A percentile compares a stretch with the other conserved stretches of the same genome.
phyloP scores from a whole-genome alignment of 2,113 vertebrate genomes.

The Dipodomys spectabilis region DNA sequence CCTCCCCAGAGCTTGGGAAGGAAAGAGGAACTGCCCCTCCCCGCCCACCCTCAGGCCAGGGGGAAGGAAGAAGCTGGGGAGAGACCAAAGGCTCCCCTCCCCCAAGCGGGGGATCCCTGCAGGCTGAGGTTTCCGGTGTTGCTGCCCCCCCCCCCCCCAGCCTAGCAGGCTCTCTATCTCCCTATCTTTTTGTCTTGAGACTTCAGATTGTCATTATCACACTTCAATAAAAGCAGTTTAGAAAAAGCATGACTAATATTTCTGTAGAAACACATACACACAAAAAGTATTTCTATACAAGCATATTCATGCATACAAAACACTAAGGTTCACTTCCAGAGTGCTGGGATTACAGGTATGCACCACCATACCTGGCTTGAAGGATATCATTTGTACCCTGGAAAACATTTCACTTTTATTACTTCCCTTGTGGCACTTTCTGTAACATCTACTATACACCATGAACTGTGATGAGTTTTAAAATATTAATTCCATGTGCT shows the following conservation, averaged over 20 bases:
- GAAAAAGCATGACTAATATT: background rate
- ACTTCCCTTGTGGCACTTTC: background rate
- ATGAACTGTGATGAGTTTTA: background rate
- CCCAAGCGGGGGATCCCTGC: constrained; percentile 75
- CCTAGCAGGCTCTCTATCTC: constrained; percentile 49
- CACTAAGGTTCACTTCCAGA: background rate
- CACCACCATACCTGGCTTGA: background rate
- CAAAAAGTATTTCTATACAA: background rate
- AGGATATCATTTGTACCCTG: background rate
- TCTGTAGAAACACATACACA: constrained; percentile 26
- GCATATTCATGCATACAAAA: background rate
- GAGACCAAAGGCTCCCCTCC: constrained; percentile 77
- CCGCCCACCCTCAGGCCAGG: constrained; percentile 76
- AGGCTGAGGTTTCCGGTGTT: constrained; percentile 72
- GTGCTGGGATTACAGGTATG: background rate
- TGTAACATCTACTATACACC: background rate
- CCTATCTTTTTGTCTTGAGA: constrained; percentile 55
- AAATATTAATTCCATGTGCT: background rate
- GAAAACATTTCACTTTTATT: constrained; percentile 32
- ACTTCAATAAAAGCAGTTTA: background rate
- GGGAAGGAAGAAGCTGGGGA: constrained; percentile 83
- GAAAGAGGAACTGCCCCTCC: constrained; percentile 83
- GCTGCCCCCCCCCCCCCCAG: constrained; percentile 1
- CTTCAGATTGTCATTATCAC: background rate
- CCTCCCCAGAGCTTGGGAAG: constrained; percentile 38